Conservation (phyloP, 2,797 vertebrate species). For the Pelochelys cantorii region DNA sequence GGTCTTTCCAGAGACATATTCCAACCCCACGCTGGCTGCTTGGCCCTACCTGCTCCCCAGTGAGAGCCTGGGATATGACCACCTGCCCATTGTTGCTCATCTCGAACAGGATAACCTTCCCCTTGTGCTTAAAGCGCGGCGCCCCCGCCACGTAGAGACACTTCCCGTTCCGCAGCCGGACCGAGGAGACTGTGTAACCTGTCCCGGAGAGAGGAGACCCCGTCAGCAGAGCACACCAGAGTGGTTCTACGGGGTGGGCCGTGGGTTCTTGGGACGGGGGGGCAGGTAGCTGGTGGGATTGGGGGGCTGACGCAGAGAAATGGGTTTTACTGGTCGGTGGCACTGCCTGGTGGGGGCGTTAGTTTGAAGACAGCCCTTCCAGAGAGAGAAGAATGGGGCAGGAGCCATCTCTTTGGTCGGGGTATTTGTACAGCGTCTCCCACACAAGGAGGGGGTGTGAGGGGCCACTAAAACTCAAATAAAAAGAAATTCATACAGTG, state of each 20-base stretch:
- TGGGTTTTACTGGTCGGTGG: background rate
- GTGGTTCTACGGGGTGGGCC: background rate
- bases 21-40: rapidly evolving
- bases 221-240: background rate
- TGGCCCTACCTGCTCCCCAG: constrained; percentile 91
- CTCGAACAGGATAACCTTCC: constrained; percentile 94
- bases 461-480: background rate
- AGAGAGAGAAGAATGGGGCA: background rate
- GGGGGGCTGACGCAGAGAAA: background rate
- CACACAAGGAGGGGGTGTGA: rapidly evolving
- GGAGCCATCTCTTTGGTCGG: background rate
- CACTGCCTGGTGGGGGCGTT: background rate
- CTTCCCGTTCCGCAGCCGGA: constrained; percentile 84
- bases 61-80: constrained; percentile 88
- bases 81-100: constrained; percentile 82
- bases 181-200: constrained; percentile 95
- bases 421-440: background rate
- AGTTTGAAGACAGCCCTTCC: background rate
- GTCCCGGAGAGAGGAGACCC: background rate
- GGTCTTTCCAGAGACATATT: background rate
- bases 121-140: constrained; percentile 95
- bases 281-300: background rate
- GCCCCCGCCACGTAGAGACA: constrained; percentile 91
- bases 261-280: background rate
- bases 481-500: background rate